A percentile compares a stretch with the other conserved stretches of the same genome.
Conservation (phyloP, 2,113 vertebrate genomes). For the Proterorhinus semilunaris region DNA sequence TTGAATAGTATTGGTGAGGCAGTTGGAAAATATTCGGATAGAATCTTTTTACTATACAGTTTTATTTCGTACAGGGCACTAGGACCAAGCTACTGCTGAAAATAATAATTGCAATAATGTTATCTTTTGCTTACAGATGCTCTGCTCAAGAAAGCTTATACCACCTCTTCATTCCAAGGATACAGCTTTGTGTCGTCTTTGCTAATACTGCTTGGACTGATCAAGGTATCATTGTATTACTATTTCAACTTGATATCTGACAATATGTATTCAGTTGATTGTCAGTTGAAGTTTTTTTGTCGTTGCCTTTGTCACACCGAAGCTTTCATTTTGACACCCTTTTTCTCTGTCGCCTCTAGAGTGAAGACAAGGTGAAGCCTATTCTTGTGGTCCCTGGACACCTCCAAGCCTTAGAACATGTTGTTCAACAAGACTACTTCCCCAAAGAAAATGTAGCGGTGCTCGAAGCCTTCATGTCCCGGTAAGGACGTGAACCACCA, state of each 20-base stretch:
- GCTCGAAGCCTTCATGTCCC: conserved; percentile 88
- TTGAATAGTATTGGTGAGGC: conserved; percentile 76
- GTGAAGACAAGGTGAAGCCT: conserved; percentile 91
- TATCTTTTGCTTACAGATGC: conserved; percentile 74
- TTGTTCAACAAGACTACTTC: conserved; percentile 94
- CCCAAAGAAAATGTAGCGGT: conserved; percentile 83
- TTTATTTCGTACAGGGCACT: no score
- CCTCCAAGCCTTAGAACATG: conserved; percentile 86
- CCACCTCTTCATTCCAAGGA: conserved; percentile 80
- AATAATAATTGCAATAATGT: neutral
- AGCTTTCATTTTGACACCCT: neutral
- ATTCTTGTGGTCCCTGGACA: conserved; percentile 86
- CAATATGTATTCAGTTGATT: no score
- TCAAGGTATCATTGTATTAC: conserved; percentile 81
- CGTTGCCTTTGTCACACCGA: neutral
- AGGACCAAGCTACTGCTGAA: neutral
- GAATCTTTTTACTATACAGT: no score
- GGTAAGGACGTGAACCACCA: conserved; percentile 81
- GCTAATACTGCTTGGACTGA: conserved; percentile 88
- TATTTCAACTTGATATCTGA: neutral
- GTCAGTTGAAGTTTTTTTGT: no score
- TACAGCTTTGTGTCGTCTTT: conserved; percentile 86
- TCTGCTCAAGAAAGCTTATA: conserved; percentile 88
- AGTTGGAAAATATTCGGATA: neutral
- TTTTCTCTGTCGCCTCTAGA: conserved; percentile 69